These are phyloP conservation scores for Sarcoramphus papa DNA, from an alignment of 2,797 vertebrate genomes.

Conservation along the genomic window DNA sequence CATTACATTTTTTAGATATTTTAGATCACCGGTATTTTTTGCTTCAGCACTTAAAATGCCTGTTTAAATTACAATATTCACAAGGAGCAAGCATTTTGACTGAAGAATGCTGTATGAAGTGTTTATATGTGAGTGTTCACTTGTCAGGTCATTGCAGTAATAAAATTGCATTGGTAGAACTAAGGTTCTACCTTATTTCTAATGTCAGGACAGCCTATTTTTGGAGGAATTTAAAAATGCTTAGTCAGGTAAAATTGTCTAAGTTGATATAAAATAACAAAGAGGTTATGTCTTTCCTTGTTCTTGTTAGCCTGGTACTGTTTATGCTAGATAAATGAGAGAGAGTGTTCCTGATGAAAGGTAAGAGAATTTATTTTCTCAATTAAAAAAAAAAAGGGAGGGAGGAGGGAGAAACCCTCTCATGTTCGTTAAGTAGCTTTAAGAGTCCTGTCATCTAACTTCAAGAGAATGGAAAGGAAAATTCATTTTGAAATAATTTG, in stretches of 20 bases:
- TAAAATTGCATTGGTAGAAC: background rate
- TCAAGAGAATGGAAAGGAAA: background rate
- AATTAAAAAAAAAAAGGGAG: background rate
- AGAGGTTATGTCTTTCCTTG: background rate
- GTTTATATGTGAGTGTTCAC: background rate
- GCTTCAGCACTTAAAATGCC: slow-evolving; percentile 23
- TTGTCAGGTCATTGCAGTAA: background rate
- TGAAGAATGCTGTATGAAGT: background rate
- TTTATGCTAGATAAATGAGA: background rate
- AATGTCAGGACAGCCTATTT: background rate
- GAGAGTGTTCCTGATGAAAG: background rate
- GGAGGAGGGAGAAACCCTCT: background rate
- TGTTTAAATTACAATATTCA: background rate
- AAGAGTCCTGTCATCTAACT: background rate
- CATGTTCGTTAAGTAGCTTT: background rate
- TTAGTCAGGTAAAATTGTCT: background rate
- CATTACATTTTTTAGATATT: slow-evolving; percentile 38
- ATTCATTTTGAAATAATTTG: background rate
- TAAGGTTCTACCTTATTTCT: background rate
- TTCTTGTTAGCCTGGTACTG: background rate
- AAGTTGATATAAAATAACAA: background rate
- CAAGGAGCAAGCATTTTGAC: background rate
- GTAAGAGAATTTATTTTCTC: background rate
- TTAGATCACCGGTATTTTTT: background rate
- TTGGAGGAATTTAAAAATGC: background rate